Evolutionary conservation across 92 coral and sea anemone species (phyloP).

Genomic region (Paramuricea clavata): DNA sequence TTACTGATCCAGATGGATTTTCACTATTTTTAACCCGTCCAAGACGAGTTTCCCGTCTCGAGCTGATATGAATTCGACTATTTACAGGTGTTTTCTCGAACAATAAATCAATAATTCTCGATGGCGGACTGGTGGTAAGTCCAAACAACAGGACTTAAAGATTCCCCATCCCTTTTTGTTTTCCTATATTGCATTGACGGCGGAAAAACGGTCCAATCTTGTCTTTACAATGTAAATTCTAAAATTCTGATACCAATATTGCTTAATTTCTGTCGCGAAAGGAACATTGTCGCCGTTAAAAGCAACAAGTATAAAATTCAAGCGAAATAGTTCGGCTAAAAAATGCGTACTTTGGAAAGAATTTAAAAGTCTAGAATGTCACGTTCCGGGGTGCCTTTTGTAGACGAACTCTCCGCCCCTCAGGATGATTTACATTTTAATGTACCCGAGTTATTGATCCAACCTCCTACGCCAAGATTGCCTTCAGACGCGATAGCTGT

Average conservation of each 20-base stretch:
- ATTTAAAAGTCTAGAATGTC: background rate
- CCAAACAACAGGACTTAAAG: too few relatives aligned
- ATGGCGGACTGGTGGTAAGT: too few relatives aligned
- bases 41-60: too few relatives aligned
- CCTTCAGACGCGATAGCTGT: background rate
- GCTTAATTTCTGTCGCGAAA: background rate
- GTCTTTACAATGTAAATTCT: background rate
- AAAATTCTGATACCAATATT: background rate
- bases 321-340: background rate
- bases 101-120: too few relatives aligned
- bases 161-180: too few relatives aligned
- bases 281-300: background rate
- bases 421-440: background rate
- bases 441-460: background rate
- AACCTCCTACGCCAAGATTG: conserved; percentile 12
- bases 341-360: background rate
- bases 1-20: too few relatives aligned
- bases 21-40: too few relatives aligned
- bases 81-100: too few relatives aligned
- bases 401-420: background rate
- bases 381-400: background rate
- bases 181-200: too few relatives aligned
- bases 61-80: too few relatives aligned
- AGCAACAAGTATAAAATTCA: background rate
- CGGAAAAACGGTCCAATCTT: too few relatives aligned